Evolutionary conservation across 2,113 vertebrate species (phyloP).

Genomic region (Mirza zaza): DNA sequence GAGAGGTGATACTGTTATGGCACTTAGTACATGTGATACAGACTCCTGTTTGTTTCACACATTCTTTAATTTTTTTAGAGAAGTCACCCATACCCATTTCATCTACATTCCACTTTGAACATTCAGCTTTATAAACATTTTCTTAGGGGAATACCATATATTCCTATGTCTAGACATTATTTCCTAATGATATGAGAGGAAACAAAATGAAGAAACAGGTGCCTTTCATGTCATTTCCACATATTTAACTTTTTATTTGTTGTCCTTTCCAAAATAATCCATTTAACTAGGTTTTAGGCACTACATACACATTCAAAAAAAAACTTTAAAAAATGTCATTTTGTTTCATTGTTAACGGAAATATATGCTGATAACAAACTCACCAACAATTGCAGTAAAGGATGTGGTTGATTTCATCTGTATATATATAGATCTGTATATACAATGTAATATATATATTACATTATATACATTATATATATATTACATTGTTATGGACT

Average conservation of each 20-base stretch:
- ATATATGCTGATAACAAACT: conserved; percentile 41
- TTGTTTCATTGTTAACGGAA: conserved; percentile 51
- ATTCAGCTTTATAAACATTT: background rate
- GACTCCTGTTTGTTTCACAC: background rate
- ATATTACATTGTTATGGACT: background rate
- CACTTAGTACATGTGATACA: background rate
- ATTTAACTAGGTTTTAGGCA: background rate
- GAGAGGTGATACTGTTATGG: background rate
- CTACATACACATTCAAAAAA: background rate
- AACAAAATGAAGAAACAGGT: conserved; percentile 41
- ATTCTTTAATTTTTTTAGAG: background rate
- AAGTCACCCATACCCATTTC: background rate
- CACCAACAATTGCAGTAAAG: background rate
- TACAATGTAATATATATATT: too few species aligned
- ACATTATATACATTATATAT: too few species aligned
- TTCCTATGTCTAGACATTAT: background rate
- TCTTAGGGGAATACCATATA: background rate
- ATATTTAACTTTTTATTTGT: conserved; percentile 24
- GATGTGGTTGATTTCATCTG: background rate
- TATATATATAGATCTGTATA: too few species aligned
- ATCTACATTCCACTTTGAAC: conserved; percentile 13
- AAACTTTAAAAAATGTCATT: background rate
- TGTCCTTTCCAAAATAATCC: conserved; percentile 16
- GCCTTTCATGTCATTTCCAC: conserved; percentile 33
- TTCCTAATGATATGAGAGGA: background rate